Conservation (phyloP, 2,797 vertebrate species). For the Enteromius argenteus region DNA sequence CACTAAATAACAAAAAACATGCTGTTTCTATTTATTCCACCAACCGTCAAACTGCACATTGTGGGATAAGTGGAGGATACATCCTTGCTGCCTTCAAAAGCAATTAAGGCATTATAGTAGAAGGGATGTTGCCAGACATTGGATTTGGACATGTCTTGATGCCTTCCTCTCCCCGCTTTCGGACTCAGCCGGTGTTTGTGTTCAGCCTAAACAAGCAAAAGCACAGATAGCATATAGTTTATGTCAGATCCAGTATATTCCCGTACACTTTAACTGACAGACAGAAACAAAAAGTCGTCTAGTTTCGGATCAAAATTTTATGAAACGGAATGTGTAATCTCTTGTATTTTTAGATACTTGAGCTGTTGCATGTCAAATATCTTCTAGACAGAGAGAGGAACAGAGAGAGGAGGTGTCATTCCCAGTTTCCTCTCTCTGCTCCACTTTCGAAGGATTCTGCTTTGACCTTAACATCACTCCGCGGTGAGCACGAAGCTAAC, state of each 20-base stretch:
- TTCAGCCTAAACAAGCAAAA: slow-evolving; percentile 18
- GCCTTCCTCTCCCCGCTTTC: not conserved
- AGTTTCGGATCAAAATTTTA: slow-evolving; percentile 45
- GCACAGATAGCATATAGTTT: slow-evolving; percentile 8
- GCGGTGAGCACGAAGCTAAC: slow-evolving; percentile 36
- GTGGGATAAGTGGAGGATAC: not conserved
- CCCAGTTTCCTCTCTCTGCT: slow-evolving; percentile 49
- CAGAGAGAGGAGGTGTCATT: slow-evolving; percentile 55
- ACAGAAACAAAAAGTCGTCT: slow-evolving; percentile 40
- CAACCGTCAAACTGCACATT: not conserved
- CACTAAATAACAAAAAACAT: not conserved
- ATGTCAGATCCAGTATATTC: slow-evolving; percentile 41
- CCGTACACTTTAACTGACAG: slow-evolving; percentile 36
- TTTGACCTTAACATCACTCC: slow-evolving; percentile 63
- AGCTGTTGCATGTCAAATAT: slow-evolving; percentile 52
- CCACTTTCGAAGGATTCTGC: slow-evolving; percentile 56
- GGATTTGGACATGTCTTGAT: not conserved
- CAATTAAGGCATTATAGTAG: slow-evolving; percentile 9
- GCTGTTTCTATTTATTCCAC: not conserved
- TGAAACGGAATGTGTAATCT: slow-evolving; percentile 51
- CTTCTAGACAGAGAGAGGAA: slow-evolving; percentile 65
- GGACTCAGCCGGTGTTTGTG: not conserved
- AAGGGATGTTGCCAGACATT: not conserved
- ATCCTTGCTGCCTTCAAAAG: slow-evolving; percentile 13
- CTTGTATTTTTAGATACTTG: slow-evolving; percentile 52